Conservation (phyloP, 2,888 invertebrate genomes). For the Melanotus villosus region DNA sequence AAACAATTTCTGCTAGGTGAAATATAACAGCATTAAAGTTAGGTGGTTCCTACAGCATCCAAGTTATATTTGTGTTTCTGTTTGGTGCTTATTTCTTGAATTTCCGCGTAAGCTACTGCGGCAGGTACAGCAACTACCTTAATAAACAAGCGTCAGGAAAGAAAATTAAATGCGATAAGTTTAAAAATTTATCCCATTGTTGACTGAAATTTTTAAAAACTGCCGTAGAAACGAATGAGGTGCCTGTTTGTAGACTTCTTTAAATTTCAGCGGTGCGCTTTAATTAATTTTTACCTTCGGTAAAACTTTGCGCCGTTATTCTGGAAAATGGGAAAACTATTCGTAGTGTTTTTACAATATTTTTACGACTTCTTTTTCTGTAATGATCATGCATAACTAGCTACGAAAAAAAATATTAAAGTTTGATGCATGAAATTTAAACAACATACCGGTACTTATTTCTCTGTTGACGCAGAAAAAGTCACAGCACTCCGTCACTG, state of each 20-base stretch:
- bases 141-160: neutral
- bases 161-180: neutral
- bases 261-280: no score
- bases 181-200: neutral
- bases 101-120: neutral
- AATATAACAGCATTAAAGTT: neutral
- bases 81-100: neutral
- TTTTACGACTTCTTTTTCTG: no score
- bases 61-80: neutral
- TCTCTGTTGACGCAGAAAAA: slow-evolving; percentile 43
- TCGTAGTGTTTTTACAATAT: no score
- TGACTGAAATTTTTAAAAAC: neutral
- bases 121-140: neutral
- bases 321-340: no score
- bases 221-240: no score
- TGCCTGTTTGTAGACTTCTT: no score
- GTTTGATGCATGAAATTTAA: slow-evolving; percentile 11
- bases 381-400: neutral
- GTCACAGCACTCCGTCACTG: slow-evolving; percentile 54
- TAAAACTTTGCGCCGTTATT: no score
- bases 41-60: neutral
- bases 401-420: slow-evolving; percentile 1
- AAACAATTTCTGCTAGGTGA: neutral
- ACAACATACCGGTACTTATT: slow-evolving; percentile 48
- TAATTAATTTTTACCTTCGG: no score